phyloP scores from a whole-genome alignment of 1,140 invertebrate species.

The Kradibia gibbosae region DNA sequence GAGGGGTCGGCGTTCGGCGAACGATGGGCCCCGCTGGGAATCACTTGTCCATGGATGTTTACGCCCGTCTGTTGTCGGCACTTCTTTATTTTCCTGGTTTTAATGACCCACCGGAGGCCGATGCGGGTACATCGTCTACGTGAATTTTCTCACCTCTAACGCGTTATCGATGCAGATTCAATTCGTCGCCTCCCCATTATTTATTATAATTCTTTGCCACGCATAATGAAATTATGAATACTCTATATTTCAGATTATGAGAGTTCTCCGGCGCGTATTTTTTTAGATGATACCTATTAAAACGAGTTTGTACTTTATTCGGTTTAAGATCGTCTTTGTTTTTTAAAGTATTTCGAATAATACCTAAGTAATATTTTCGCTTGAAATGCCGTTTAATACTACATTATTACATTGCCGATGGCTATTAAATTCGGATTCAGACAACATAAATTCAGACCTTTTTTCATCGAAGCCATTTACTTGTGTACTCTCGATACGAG shows the following conservation, averaged over 20 bases:
- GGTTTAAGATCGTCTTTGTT: neutral
- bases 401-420: neutral
- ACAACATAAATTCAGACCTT: neutral
- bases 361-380: neutral
- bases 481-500: neutral
- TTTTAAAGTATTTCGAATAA: neutral
- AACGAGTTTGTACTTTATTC: neutral
- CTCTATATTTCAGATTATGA: neutral
- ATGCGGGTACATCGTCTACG: neutral
- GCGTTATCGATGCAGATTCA: conserved; percentile 12
- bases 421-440: neutral
- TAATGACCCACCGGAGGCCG: neutral
- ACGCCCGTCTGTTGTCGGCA: neutral
- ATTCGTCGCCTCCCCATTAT: conserved; percentile 9
- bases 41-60: conserved; percentile 28
- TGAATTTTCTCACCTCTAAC: conserved; percentile 28
- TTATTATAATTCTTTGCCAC: conserved; percentile 25
- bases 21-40: neutral
- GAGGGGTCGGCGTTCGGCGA: neutral
- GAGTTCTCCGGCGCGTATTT: neutral
- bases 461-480: neutral
- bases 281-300: neutral
- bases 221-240: conserved; percentile 33
- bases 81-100: neutral
- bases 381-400: neutral